Conservation (phyloP, 2,888 invertebrate species). For the Alviniconcha strummeri region DNA sequence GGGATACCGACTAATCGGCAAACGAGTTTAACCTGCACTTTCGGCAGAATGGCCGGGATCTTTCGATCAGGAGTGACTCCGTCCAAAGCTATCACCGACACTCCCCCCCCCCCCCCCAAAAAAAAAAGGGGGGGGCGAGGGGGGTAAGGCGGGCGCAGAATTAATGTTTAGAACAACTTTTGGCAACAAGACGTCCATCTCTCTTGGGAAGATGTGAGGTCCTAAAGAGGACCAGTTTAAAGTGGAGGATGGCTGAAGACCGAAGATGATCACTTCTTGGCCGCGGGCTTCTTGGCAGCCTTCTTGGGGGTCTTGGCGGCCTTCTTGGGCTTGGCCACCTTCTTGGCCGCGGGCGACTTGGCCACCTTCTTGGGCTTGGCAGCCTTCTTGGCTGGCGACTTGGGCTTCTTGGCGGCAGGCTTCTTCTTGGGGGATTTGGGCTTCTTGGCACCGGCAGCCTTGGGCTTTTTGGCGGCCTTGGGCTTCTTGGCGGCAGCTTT, state of each 20-base stretch:
- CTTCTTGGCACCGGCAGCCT: conserved; percentile 8
- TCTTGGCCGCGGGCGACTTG: conserved; percentile 31
- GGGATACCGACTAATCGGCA: too few relatives aligned
- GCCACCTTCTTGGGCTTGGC: conserved; percentile 26
- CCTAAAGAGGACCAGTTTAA: conserved; percentile 37
- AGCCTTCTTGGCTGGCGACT: conserved; percentile 37
- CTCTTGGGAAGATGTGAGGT: conserved; percentile 31
- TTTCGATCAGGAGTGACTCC: too few relatives aligned
- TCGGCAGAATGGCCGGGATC: too few relatives aligned
- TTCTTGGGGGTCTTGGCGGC: conserved; percentile 32
- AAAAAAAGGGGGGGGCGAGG: too few relatives aligned
- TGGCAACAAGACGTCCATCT: conserved; percentile 12
- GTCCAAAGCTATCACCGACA: too few relatives aligned
- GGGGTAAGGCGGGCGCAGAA: too few relatives aligned
- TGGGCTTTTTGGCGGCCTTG: neutral
- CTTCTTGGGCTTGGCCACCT: conserved; percentile 30
- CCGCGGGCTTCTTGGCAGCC: conserved; percentile 5
- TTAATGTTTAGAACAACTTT: too few relatives aligned
- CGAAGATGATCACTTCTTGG: conserved; percentile 20
- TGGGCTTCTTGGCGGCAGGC: conserved; percentile 33
- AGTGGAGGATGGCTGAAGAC: neutral
- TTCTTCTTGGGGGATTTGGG: conserved; percentile 32
- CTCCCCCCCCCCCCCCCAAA: too few relatives aligned
- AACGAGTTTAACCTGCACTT: too few relatives aligned
- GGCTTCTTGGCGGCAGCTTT: conserved; percentile 19